Conservation (phyloP, 2,113 vertebrate genomes). For the Morone saxatilis region DNA sequence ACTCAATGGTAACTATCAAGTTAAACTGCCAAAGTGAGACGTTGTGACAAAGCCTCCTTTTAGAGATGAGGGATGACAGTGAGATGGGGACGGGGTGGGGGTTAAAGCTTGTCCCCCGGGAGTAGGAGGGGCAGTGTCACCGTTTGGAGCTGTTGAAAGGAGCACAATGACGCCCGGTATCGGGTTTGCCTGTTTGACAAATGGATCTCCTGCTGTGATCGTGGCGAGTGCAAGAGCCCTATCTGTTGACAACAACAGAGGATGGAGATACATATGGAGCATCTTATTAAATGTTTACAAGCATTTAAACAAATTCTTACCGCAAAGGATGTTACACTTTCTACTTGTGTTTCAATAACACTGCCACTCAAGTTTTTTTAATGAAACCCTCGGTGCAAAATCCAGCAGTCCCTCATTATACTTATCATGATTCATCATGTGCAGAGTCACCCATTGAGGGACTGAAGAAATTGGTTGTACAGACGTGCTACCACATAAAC, state of each 20-base stretch:
- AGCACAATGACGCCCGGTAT: slow-evolving; percentile 80
- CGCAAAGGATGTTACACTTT: not conserved
- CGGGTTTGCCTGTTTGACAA: slow-evolving; percentile 85
- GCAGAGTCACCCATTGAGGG: not conserved
- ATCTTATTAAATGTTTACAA: slow-evolving; percentile 28
- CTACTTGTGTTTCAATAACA: not conserved
- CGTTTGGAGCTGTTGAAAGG: slow-evolving; percentile 83
- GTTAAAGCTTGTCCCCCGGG: slow-evolving; percentile 76
- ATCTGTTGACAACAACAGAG: slow-evolving; percentile 54
- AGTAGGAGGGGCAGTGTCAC: slow-evolving; percentile 85
- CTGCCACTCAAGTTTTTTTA: not conserved
- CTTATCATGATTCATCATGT: not conserved
- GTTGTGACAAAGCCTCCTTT: slow-evolving; percentile 82
- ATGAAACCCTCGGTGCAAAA: not conserved
- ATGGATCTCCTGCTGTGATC: slow-evolving; percentile 82
- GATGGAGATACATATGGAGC: slow-evolving; percentile 50
- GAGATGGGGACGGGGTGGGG: slow-evolving; percentile 77
- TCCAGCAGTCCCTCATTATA: not conserved
- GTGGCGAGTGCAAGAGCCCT: slow-evolving; percentile 67
- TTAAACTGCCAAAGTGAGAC: slow-evolving; percentile 85
- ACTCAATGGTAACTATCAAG: slow-evolving; percentile 84
- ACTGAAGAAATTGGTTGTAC: not conserved
- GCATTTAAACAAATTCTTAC: not conserved
- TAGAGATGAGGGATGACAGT: slow-evolving; percentile 82
- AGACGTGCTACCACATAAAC: slow-evolving; percentile 14